phyloP scores from a whole-genome alignment of 2,888 invertebrate species.

The Frankliniella intonsa region DNA sequence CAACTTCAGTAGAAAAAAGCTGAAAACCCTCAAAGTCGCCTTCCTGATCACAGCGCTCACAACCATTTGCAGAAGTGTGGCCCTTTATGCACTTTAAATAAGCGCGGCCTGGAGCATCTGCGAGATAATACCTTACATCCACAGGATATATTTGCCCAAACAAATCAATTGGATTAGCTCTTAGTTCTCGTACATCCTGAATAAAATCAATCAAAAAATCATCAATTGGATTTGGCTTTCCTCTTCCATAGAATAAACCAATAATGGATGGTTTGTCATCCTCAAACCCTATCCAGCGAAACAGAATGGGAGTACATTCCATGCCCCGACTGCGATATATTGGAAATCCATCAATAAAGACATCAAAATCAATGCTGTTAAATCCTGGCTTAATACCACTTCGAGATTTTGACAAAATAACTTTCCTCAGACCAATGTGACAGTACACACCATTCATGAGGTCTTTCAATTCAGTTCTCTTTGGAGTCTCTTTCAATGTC shows the following conservation, averaged over 20 bases:
- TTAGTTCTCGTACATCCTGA: slow-evolving; percentile 29
- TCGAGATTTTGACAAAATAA: neutral
- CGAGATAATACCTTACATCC: slow-evolving; percentile 36
- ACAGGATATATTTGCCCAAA: neutral
- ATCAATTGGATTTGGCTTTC: slow-evolving; percentile 31
- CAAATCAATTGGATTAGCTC: slow-evolving; percentile 10
- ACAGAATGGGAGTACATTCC: neutral
- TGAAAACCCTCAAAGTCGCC: slow-evolving; percentile 29
- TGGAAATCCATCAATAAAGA: neutral
- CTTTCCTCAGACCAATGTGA: neutral
- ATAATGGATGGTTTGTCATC: neutral
- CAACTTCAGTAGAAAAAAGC: neutral
- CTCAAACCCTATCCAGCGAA: neutral
- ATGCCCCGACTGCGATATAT: neutral
- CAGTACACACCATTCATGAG: neutral
- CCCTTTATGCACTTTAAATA: slow-evolving; percentile 39
- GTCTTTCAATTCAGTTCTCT: neutral
- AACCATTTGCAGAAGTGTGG: slow-evolving; percentile 40
- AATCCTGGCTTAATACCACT: neutral
- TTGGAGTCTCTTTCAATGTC: neutral
- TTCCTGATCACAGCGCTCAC: slow-evolving; percentile 39
- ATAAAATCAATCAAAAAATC: slow-evolving; percentile 33
- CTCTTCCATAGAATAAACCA: slow-evolving; percentile 33
- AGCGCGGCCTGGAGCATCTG: slow-evolving; percentile 41
- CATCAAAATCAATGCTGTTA: neutral